phyloP scores from a whole-genome alignment of 2,888 invertebrate species.

The Caenorhabditis zanzibari region DNA sequence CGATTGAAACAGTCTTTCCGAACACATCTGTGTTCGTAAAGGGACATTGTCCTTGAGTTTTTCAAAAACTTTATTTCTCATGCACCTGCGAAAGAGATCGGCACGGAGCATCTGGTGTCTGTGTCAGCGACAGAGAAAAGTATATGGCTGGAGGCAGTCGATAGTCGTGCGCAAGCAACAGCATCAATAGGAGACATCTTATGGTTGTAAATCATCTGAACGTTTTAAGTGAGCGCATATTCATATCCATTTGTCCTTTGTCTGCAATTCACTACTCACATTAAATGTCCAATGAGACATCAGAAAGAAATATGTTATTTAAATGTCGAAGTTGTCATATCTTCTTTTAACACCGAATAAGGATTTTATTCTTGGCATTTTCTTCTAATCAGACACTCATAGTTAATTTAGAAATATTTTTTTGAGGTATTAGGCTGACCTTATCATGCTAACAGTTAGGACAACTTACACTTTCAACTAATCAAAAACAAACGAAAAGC shows the following conservation, averaged over 20 bases:
- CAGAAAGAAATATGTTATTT: background rate
- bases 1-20: constrained; percentile 1
- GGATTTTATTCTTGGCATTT: background rate
- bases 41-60: constrained; percentile 5
- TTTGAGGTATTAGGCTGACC: too few species aligned
- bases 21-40: constrained; percentile 14
- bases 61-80: background rate
- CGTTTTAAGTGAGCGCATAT: constrained; percentile 24
- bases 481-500: constrained; percentile 31
- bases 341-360: constrained; percentile 37
- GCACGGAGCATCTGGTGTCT: constrained; percentile 14
- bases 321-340: constrained; percentile 7
- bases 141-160: background rate
- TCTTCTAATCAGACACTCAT: background rate
- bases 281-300: constrained; percentile 9
- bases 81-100: constrained; percentile 9
- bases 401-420: too few species aligned
- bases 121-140: background rate
- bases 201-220: constrained; percentile 36
- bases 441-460: too few species aligned
- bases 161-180: constrained; percentile 1
- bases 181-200: constrained; percentile 3
- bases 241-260: constrained; percentile 23
- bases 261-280: constrained; percentile 31
- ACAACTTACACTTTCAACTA: background rate